These are phyloP conservation scores for Parus major DNA, from an alignment of 2,113 vertebrate genomes.

Conservation along the genomic window DNA sequence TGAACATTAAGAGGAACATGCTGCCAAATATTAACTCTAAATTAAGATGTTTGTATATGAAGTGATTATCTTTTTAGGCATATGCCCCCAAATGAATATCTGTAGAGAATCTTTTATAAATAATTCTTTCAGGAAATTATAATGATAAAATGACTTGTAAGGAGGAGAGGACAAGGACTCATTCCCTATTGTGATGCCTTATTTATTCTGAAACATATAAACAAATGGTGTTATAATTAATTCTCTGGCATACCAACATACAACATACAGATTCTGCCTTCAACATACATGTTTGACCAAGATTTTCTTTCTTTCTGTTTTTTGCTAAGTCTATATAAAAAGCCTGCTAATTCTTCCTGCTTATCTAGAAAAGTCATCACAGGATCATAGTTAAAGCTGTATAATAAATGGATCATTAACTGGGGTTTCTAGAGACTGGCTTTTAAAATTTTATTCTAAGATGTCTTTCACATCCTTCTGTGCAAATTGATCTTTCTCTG, in stretches of 20 bases:
- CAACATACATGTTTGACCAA: background rate
- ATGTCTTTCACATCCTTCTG: background rate
- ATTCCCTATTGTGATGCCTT: background rate
- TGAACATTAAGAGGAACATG: background rate
- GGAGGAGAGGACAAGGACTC: background rate
- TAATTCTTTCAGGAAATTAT: constrained; percentile 38
- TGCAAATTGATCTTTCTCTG: background rate
- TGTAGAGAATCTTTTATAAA: constrained; percentile 18
- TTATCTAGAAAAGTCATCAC: background rate
- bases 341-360: background rate
- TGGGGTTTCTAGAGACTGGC: background rate
- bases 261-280: background rate
- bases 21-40: background rate
- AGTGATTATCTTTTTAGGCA: background rate
- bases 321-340: background rate
- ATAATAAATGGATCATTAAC: background rate
- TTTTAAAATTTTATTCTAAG: background rate
- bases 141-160: background rate
- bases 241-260: background rate
- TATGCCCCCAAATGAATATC: background rate
- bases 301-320: background rate
- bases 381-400: background rate
- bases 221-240: background rate
- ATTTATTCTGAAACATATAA: background rate
- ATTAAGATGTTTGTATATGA: constrained; percentile 25